Evolutionary conservation across 1,140 invertebrate genomes (phyloP), one percentile per base, ranked within the genome.

Genomic region (Bombus turneri): DNA sequence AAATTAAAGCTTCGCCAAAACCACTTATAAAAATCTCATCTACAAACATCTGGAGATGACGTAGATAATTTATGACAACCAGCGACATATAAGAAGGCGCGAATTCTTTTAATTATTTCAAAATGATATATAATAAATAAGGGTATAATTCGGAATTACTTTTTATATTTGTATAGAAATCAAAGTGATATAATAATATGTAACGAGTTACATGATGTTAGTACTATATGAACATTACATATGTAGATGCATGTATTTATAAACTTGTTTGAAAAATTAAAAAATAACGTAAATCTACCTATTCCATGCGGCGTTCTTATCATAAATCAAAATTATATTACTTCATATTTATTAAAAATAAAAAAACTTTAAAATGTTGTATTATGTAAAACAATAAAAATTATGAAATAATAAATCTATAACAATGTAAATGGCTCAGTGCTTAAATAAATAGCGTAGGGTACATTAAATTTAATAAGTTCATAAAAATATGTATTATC

Each of bases 31-130:
- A 84, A 81, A 88, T 84, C 8, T 82, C 59, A 79, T 82, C 74
- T 69, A 85, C 68, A 86, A 86, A 90, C 85, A 91, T 90, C 83
- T 91, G 64, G 57, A 88, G 72, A 90, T 88, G 88, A 91, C 84
- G 84, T 78, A 90, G 80, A 91, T 87, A 73, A 53, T 74, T 87
- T 85, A 66, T 66, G 81, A 82, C 73, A 81, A 39, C 68, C 74
- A 84, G 76, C 41, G 62, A 88, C 76, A 31, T 83, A 64, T n/a
- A 31, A 68, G 2, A 22, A 25, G 43, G 39, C 34, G n/a, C 75
- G 82, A 57, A 71, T 34, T 71, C 37, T 43, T 81, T 43, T 69
- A 28, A 62, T 64, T 18, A 66, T 39, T 83, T 39, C 3, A 77
- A 83, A 68, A 39, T 18, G 10, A 81, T 43, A 8, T 59, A 31